phyloP scores from a whole-genome alignment of 2,888 invertebrate species.

The Caenorhabditis angaria region DNA sequence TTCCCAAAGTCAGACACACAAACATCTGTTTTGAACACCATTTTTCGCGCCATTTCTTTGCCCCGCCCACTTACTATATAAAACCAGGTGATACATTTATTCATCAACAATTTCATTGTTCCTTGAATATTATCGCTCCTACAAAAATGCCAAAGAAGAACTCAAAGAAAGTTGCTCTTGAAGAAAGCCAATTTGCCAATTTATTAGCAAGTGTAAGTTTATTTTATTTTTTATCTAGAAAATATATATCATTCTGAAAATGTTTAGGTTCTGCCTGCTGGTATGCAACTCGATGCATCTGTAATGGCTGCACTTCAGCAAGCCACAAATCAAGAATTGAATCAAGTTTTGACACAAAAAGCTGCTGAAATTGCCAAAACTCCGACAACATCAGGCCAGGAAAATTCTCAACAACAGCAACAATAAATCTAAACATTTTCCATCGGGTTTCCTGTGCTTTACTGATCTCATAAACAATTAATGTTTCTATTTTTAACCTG shows the following conservation, averaged over 20 bases:
- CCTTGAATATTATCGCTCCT: not conserved
- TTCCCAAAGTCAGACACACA: no score
- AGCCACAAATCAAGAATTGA: conserved; percentile 28
- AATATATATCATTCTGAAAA: not conserved
- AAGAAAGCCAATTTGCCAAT: conserved; percentile 28
- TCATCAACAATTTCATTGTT: not conserved
- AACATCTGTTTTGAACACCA: not conserved
- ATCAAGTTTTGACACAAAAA: conserved; percentile 14
- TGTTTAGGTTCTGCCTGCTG: conserved; percentile 25
- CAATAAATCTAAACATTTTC: not conserved
- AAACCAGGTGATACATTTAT: not conserved
- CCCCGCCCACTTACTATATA: no score
- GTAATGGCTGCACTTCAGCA: conserved; percentile 26
- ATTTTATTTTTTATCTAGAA: not conserved
- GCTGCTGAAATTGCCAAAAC: not conserved
- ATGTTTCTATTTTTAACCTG: not conserved
- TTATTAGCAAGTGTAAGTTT: conserved; percentile 28
- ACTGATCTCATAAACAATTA: not conserved
- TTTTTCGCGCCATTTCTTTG: no score
- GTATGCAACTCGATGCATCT: conserved; percentile 23
- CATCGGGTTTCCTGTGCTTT: not conserved
- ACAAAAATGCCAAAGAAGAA: conserved; percentile 5
- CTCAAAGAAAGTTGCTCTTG: conserved; percentile 53
- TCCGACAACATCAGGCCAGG: not conserved
- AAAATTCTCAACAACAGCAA: not conserved